phyloP scores from a whole-genome alignment of 2,888 invertebrate species.

The Philaethria dido region DNA sequence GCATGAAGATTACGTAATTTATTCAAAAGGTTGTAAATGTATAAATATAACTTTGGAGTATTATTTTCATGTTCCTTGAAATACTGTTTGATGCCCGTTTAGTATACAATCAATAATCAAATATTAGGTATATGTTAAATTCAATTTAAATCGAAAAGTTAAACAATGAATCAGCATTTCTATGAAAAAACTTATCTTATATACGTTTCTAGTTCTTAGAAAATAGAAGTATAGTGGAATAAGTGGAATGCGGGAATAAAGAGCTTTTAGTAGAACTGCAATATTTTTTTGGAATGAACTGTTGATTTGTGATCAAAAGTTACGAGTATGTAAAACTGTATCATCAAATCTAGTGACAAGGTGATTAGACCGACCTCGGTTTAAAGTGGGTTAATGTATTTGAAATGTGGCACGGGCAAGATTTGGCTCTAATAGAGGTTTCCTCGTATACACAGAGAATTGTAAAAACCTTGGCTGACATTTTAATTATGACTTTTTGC shows the following conservation, averaged over 20 bases:
- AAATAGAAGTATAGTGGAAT: constrained; percentile 11
- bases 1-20: constrained; percentile 43
- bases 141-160: constrained; percentile 1
- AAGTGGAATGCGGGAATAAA: neutral
- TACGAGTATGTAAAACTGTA: constrained; percentile 43
- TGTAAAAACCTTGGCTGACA: constrained; percentile 63
- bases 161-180: constrained; percentile 15
- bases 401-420: constrained; percentile 67
- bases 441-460: constrained; percentile 52
- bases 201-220: constrained; percentile 12
- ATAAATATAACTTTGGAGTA: constrained; percentile 14
- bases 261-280: neutral
- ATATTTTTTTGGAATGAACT: constrained; percentile 16
- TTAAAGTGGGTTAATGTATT: constrained; percentile 75
- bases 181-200: constrained; percentile 12
- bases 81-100: neutral
- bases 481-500: constrained; percentile 49
- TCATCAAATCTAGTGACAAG: constrained; percentile 58
- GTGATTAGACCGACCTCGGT: constrained; percentile 63
- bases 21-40: constrained; percentile 32
- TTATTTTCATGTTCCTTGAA: neutral
- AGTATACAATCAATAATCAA: neutral
- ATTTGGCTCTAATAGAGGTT: constrained; percentile 55
- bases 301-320: constrained; percentile 24
- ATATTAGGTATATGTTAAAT: neutral